Evolutionary conservation across 2,888 invertebrate species (phyloP).

Genomic region (Xestia ashworthii): DNA sequence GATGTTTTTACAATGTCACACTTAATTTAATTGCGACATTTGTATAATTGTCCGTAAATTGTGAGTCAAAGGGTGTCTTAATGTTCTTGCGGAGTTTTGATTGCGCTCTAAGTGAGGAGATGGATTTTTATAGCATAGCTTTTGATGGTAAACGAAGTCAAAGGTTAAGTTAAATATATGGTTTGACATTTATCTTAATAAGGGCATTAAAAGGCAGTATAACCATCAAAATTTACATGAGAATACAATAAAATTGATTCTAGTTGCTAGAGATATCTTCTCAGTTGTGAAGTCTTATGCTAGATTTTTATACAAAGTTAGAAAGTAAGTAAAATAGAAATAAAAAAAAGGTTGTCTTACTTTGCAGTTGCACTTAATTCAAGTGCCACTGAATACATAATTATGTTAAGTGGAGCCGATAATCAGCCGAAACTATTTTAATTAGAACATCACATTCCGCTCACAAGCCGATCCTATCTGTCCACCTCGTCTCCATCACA

Average conservation of each 20-base stretch:
- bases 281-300: neutral
- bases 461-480: slow-evolving; percentile 50
- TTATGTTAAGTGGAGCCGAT: slow-evolving; percentile 35
- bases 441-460: slow-evolving; percentile 65
- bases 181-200: neutral
- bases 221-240: neutral
- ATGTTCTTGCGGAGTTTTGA: slow-evolving; percentile 51
- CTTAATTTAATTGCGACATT: slow-evolving; percentile 65
- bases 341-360: too few species aligned
- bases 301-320: too few species aligned
- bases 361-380: neutral
- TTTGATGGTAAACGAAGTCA: slow-evolving; percentile 2
- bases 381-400: neutral
- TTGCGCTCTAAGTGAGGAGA: slow-evolving; percentile 30
- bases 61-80: slow-evolving; percentile 58
- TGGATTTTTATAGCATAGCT: slow-evolving; percentile 33
- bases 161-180: neutral
- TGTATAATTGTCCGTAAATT: slow-evolving; percentile 50
- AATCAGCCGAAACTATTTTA: slow-evolving; percentile 49
- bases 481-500: slow-evolving; percentile 54
- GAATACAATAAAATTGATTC: neutral
- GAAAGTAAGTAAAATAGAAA: too few species aligned
- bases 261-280: neutral
- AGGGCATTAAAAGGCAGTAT: neutral
- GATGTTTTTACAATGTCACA: slow-evolving; percentile 69